A percentile compares a stretch with the other conserved stretches of the same genome.
Evolutionary conservation across 2,797 vertebrate genomes (phyloP).

Genomic region (Semaprochilodus insignis): DNA sequence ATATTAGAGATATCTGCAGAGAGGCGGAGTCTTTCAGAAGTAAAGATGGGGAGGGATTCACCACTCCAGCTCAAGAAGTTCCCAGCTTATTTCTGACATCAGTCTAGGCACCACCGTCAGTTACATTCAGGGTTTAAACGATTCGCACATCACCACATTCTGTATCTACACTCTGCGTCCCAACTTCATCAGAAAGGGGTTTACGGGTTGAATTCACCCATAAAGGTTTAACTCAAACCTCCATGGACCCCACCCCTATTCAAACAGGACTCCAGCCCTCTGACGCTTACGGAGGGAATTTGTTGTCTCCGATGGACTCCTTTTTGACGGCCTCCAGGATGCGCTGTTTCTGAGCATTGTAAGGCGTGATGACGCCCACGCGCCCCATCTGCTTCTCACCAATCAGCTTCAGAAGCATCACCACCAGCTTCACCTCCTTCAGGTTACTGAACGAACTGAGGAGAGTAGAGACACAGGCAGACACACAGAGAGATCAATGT

Average conservation of each 20-base stretch:
- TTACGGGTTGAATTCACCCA: too few relatives aligned
- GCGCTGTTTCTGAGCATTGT: conserved; percentile 84
- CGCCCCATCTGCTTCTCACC: conserved; percentile 65
- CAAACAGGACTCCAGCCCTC: background rate
- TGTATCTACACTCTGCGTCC: too few relatives aligned
- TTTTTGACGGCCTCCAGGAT: conserved; percentile 63
- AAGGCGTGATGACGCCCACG: conserved; percentile 87
- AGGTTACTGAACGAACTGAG: conserved; percentile 78
- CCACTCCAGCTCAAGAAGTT: too few relatives aligned
- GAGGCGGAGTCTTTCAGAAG: too few relatives aligned
- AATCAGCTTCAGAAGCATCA: conserved; percentile 81
- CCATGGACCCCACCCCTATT: background rate
- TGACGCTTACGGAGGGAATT: conserved; percentile 55
- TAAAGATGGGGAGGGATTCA: too few relatives aligned
- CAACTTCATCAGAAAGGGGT: too few relatives aligned
- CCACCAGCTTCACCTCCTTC: conserved; percentile 83
- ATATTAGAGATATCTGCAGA: too few relatives aligned
- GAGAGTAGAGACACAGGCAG: background rate
- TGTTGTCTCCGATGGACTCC: background rate
- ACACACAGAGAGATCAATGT: too few relatives aligned
- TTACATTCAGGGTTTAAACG: too few relatives aligned
- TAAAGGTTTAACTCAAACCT: background rate
- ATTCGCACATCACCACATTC: too few relatives aligned
- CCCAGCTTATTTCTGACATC: too few relatives aligned
- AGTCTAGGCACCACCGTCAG: too few relatives aligned